Evolutionary conservation across 2,888 invertebrate species (phyloP), one percentile per base, ranked within the genome.

Genomic region (Tiphia femorata): DNA sequence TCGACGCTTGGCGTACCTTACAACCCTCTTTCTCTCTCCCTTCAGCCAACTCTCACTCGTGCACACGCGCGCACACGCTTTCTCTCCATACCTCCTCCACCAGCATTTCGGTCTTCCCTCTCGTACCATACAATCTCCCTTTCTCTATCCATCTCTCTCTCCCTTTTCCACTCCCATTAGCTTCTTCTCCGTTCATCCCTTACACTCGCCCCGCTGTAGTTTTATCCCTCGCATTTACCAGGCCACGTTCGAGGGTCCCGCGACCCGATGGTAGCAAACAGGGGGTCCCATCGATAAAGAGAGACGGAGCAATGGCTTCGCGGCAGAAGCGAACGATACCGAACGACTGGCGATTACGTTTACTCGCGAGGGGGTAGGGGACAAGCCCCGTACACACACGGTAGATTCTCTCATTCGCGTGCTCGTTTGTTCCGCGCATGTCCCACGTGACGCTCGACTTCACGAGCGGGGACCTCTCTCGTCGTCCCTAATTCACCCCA

Each of bases 401-500:
- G 47, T 46, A 51, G 60, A 42, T 46, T 42, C 55, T 48, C 54
- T 35, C 52, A 41, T 42, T 33, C 12, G 33, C 33, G 12, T 14
- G 33, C 12, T 14, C 33, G 14, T 33, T 33, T 33, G 33, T 33
- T 33, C 33, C 33, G 33, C 33, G 33, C 33, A 14, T 33, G 33
- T 33, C 14, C 33, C 33, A 14, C 33, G 33, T 14, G 33, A 33
- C 14, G 33, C 33, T 33, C 33, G 33, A n/a, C 33, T 33, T 33
- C 33, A n/a, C 33, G 33, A 33, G 46, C 54, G n/a, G n/a, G n/a
- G 51, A 59, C 49, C 17, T 44, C 46, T 64, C 58, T 65, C 53
- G 57, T 71, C 72, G 71, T 64, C 76, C 68, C 77, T 78, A 78
- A 79, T 79, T 78, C 78, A 73, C 74, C 72, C 79, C 77, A 79